Percentiles rank a stretch among this genome's conserved stretches.
Conservation (phyloP, 2,113 vertebrate genomes). For the Noturus placidus region DNA sequence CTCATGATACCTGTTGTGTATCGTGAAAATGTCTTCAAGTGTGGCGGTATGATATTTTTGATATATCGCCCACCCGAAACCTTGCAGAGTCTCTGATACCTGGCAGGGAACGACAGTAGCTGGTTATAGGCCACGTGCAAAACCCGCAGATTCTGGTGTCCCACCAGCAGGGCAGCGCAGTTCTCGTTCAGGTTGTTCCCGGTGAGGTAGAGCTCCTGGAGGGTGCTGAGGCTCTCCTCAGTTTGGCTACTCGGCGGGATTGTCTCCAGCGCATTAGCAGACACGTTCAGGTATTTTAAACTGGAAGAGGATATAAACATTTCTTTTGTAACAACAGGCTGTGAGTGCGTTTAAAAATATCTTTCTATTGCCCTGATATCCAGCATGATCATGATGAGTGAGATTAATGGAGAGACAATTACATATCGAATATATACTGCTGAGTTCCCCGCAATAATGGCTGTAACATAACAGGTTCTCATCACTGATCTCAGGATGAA, state of each 20-base stretch:
- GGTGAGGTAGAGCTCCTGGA: constrained; percentile 91
- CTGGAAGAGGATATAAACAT: constrained; percentile 65
- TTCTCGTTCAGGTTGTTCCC: constrained; percentile 88
- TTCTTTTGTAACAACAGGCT: not conserved
- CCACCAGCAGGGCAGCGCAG: constrained; percentile 82
- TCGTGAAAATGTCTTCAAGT: not conserved
- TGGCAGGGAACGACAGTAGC: constrained; percentile 89
- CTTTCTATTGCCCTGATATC: not conserved
- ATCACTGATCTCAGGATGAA: constrained; percentile 28
- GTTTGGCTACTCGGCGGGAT: constrained; percentile 80
- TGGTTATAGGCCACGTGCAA: constrained; percentile 93
- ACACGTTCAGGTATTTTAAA: constrained; percentile 92
- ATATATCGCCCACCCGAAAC: too few species aligned
- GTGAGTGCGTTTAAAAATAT: not conserved
- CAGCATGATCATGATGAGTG: not conserved
- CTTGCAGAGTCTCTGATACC: constrained; percentile 66
- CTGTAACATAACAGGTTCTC: constrained; percentile 8
- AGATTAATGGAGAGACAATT: constrained; percentile 5
- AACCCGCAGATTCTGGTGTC: constrained; percentile 83
- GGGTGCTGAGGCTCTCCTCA: constrained; percentile 86
- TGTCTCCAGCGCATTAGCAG: constrained; percentile 88
- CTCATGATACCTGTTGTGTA: not conserved
- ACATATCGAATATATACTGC: not conserved
- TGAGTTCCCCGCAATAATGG: not conserved
- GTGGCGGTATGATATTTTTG: not conserved